phyloP scores from a whole-genome alignment of 2,113 vertebrate species.

The Machaerirhynchus nigripectus region DNA sequence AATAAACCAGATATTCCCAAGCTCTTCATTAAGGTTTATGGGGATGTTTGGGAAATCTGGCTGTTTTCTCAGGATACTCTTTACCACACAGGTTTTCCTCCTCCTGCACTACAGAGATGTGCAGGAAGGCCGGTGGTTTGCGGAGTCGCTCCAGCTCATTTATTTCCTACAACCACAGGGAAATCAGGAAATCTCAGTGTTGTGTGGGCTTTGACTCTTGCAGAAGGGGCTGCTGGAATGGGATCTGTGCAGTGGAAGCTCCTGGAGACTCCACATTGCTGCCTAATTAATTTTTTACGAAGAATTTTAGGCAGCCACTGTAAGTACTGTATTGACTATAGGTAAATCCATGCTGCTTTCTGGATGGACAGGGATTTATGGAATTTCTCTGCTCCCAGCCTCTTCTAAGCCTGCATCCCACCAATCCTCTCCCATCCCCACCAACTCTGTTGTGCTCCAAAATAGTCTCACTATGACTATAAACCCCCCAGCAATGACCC shows the following conservation, averaged over 20 bases:
- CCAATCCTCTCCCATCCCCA: background rate
- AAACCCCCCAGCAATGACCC: background rate
- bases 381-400: background rate
- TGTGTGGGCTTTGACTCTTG: background rate
- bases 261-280: rapidly evolving
- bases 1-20: background rate
- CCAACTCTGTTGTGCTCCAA: rapidly evolving
- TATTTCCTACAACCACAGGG: background rate
- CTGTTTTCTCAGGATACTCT: background rate
- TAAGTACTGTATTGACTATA: background rate
- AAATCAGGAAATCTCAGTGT: background rate
- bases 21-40: background rate
- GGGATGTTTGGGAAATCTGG: background rate
- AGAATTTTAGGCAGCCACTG: background rate
- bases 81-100: background rate
- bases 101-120: background rate
- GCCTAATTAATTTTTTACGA: background rate
- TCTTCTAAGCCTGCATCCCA: background rate
- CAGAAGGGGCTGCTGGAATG: background rate
- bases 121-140: background rate
- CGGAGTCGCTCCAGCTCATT: background rate
- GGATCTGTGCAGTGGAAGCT: background rate
- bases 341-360: background rate
- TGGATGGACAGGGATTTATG: background rate
- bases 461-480: background rate